Conservation (phyloP, 2,888 invertebrate genomes). For the Dryocosmus kuriphilus region DNA sequence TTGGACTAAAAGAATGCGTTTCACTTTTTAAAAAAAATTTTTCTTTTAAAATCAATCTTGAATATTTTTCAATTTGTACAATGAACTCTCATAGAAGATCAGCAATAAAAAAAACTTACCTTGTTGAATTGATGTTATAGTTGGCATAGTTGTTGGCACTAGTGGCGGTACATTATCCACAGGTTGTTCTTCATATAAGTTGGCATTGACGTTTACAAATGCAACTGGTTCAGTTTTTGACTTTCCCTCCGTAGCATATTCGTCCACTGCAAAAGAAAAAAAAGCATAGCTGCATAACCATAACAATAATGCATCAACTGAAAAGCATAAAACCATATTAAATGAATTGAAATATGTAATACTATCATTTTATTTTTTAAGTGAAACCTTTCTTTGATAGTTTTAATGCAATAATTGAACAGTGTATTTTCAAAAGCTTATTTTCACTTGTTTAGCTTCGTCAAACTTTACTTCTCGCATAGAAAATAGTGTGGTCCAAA, state of each 20-base stretch:
- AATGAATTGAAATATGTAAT: no score
- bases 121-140: neutral
- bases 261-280: neutral
- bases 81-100: neutral
- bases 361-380: no score
- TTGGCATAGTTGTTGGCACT: neutral
- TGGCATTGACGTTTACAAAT: neutral
- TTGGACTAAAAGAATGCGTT: neutral
- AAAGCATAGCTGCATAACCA: neutral
- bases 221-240: neutral
- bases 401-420: no score
- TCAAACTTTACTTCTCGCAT: no score
- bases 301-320: no score
- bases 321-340: no score
- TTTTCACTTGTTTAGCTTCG: no score
- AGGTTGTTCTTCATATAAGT: neutral
- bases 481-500: no score
- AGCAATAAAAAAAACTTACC: neutral
- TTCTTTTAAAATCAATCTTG: neutral
- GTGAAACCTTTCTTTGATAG: no score
- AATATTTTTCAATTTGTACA: neutral
- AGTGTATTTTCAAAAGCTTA: no score
- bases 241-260: neutral
- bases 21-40: neutral
- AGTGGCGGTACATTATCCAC: neutral